phyloP scores from a whole-genome alignment of 2,888 invertebrate genomes.

The Beris morrisii region DNA sequence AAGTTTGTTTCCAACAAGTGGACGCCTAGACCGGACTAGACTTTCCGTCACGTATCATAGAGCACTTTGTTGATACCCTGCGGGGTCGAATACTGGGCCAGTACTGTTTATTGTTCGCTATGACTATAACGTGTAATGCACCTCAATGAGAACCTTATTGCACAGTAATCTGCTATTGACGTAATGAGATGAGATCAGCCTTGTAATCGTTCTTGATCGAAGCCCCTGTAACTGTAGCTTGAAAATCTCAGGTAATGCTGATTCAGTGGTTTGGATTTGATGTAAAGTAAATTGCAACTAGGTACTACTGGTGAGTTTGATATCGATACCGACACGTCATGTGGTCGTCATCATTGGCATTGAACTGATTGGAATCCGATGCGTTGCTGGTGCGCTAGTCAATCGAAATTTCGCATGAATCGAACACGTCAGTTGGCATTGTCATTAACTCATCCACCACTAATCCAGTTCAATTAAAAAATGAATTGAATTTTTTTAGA shows the following conservation, averaged over 20 bases:
- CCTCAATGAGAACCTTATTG: no score
- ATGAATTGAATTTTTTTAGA: no score
- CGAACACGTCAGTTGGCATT: no score
- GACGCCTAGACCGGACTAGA: no score
- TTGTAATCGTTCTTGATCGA: constrained; percentile 3
- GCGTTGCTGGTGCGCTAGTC: background rate
- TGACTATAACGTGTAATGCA: no score
- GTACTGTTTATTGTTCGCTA: no score
- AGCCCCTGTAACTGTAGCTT: constrained; percentile 2
- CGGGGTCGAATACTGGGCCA: no score
- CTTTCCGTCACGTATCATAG: no score
- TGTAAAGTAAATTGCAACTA: background rate
- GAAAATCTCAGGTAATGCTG: background rate
- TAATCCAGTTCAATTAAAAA: no score
- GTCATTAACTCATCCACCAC: no score
- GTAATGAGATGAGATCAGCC: constrained; percentile 15
- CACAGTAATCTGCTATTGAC: background rate
- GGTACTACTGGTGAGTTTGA: background rate
- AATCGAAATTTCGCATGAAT: background rate
- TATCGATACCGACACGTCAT: constrained; percentile 19
- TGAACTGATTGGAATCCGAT: constrained; percentile 19
- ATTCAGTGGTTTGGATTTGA: background rate
- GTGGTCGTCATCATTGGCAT: constrained; percentile 12
- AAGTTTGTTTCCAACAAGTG: no score
- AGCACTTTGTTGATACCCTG: no score